phyloP scores from a whole-genome alignment of 2,888 invertebrate genomes.

The Homarus gammarus region DNA sequence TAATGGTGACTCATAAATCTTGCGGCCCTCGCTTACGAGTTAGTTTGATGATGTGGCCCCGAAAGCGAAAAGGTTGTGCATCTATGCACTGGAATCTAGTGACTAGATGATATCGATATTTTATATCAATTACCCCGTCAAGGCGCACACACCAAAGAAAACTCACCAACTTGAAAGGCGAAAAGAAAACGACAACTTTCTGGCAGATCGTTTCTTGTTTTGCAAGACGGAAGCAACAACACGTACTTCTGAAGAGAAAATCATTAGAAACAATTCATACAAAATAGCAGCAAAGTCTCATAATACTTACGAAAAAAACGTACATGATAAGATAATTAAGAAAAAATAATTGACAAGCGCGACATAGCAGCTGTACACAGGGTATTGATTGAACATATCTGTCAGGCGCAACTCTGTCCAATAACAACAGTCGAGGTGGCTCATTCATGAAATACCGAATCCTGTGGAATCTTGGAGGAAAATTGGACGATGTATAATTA shows the following conservation, averaged over 20 bases:
- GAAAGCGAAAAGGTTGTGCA: too few relatives aligned
- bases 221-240: not conserved
- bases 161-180: not conserved
- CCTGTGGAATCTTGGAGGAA: constrained; percentile 47
- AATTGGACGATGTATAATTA: constrained; percentile 56
- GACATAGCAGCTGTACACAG: constrained; percentile 9
- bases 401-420: constrained; percentile 60
- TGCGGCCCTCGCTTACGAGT: too few relatives aligned
- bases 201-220: not conserved
- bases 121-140: too few relatives aligned
- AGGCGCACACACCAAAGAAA: not conserved
- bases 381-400: constrained; percentile 70
- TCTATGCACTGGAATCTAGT: too few relatives aligned
- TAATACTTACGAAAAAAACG: not conserved
- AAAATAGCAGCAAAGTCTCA: not conserved
- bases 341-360: constrained; percentile 6
- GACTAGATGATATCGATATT: too few relatives aligned
- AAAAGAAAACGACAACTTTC: constrained; percentile 18
- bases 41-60: too few relatives aligned
- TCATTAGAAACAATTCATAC: not conserved
- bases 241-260: not conserved
- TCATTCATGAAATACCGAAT: constrained; percentile 68
- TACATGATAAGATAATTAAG: too few relatives aligned
- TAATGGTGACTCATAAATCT: too few relatives aligned
- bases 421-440: constrained; percentile 63